Conservation (phyloP, 1,140 invertebrate species). For the Luehdorfia chinensis region DNA sequence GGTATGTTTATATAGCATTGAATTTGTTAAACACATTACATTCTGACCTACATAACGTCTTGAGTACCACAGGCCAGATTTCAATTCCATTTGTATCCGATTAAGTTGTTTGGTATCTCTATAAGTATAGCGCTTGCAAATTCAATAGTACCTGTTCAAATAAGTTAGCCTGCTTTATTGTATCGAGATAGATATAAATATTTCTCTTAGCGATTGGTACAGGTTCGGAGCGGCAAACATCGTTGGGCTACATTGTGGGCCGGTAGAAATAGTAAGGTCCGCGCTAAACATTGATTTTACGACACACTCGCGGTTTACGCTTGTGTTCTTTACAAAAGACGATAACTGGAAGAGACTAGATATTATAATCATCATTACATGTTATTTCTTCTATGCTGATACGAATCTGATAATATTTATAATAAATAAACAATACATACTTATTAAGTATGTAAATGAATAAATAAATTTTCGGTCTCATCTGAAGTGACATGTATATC, state of each 20-base stretch:
- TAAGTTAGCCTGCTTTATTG: slow-evolving; percentile 23
- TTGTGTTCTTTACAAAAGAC: slow-evolving; percentile 42
- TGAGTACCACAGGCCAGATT: not conserved
- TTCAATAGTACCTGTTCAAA: slow-evolving; percentile 15
- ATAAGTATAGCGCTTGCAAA: not conserved
- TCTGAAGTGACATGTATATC: too few relatives aligned
- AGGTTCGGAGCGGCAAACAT: slow-evolving; percentile 13
- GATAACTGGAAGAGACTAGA: slow-evolving; percentile 1
- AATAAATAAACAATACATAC: too few relatives aligned
- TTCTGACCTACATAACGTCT: not conserved
- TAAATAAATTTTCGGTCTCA: too few relatives aligned
- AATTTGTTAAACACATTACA: too few relatives aligned
- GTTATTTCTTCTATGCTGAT: too few relatives aligned
- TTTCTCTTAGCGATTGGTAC: slow-evolving; percentile 23
- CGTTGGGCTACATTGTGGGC: slow-evolving; percentile 37
- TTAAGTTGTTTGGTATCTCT: slow-evolving; percentile 6
- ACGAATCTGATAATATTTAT: too few relatives aligned
- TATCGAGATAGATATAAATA: slow-evolving; percentile 26
- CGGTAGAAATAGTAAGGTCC: slow-evolving; percentile 37
- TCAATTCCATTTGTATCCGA: slow-evolving; percentile 11
- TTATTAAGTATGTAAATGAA: too few relatives aligned
- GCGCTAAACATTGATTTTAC: slow-evolving; percentile 65
- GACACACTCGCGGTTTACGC: slow-evolving; percentile 40
- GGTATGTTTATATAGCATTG: too few relatives aligned
- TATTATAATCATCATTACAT: too few relatives aligned